A percentile compares a stretch with the other conserved stretches of the same genome.
Conservation (phyloP, 2,888 invertebrate genomes). For the Mesopsocus fuscifrons region DNA sequence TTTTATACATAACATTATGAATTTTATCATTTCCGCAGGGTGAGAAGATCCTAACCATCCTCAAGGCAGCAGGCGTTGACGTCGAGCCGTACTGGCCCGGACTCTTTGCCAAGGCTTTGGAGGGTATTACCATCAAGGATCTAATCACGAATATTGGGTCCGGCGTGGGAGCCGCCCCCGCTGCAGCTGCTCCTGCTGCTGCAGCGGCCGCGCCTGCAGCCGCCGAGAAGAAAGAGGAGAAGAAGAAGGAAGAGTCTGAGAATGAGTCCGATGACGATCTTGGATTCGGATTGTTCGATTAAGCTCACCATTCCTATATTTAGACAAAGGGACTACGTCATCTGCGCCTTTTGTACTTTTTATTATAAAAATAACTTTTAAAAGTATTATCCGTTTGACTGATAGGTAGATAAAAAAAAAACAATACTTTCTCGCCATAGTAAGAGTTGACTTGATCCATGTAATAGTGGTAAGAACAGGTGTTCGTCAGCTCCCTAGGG, state of each 20-base stretch:
- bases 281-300: conserved; percentile 51
- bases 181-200: conserved; percentile 42
- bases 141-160: conserved; percentile 86
- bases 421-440: too few relatives aligned
- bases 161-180: conserved; percentile 66
- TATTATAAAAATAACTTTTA: background rate
- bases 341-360: too few relatives aligned
- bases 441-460: too few relatives aligned
- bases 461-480: too few relatives aligned
- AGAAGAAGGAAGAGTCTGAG: conserved; percentile 59
- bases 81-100: conserved; percentile 99
- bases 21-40: conserved; percentile 37
- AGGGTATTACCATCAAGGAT: conserved; percentile 83
- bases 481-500: too few relatives aligned
- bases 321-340: too few relatives aligned
- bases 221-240: conserved; percentile 46
- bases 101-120: conserved; percentile 90
- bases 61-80: conserved; percentile 91
- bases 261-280: conserved; percentile 82
- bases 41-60: conserved; percentile 90
- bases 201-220: conserved; percentile 43
- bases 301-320: background rate
- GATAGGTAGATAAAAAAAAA: too few relatives aligned
- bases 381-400: conserved; percentile 6
- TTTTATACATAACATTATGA: background rate